These are phyloP conservation scores for Aphis craccivora DNA, from an alignment of 1,140 invertebrate species.

Conservation along the genomic window DNA sequence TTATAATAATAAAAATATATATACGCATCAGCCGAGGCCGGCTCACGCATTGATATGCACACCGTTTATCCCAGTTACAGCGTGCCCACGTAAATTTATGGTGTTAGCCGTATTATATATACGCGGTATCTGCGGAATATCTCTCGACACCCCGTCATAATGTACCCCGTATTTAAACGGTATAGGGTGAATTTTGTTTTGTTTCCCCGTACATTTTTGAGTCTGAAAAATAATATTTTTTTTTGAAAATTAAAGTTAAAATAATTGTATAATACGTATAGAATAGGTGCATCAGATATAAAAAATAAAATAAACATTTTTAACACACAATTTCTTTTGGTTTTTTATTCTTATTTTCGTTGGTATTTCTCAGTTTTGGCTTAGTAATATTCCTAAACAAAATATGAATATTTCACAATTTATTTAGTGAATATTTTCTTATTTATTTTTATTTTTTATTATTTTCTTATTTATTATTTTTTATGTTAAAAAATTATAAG, in stretches of 20 bases:
- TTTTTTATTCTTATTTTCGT: background rate
- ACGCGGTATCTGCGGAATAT: slow-evolving; percentile 38
- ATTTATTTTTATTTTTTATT: background rate
- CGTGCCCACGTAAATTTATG: slow-evolving; percentile 38
- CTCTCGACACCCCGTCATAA: slow-evolving; percentile 40
- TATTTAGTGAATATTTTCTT: background rate
- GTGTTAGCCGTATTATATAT: background rate
- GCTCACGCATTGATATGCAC: slow-evolving; percentile 31
- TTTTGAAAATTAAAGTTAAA: background rate
- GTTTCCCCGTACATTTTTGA: background rate
- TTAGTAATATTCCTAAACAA: background rate
- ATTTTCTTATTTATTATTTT: background rate
- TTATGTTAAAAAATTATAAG: background rate
- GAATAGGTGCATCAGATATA: background rate
- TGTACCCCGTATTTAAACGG: background rate
- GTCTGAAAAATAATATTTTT: background rate
- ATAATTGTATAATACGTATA: background rate
- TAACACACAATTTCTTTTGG: background rate
- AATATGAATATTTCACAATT: background rate
- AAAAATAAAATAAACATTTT: background rate
- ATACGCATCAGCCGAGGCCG: background rate
- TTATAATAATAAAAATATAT: slow-evolving; percentile 27
- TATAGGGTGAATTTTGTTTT: background rate
- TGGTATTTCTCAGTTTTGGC: background rate
- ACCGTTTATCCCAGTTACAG: slow-evolving; percentile 42